A percentile compares a stretch with the other conserved stretches of the same genome.
Conservation (phyloP, 2,888 invertebrate species). For the Parnassius glacialis region DNA sequence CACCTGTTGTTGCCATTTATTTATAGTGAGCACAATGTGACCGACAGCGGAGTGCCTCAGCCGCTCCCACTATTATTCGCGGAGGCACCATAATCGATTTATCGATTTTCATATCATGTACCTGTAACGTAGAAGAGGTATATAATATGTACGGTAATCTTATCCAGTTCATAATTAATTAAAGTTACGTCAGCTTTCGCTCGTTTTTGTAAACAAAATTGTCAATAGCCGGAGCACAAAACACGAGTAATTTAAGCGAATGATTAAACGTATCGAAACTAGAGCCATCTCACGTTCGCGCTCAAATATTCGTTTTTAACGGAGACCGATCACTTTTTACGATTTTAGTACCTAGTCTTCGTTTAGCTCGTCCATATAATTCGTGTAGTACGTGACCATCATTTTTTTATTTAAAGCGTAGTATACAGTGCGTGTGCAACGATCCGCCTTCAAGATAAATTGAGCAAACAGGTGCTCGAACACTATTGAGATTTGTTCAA, state of each 20-base stretch:
- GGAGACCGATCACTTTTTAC: constrained; percentile 66
- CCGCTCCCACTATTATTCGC: constrained; percentile 70
- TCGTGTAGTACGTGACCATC: constrained; percentile 72
- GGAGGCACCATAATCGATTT: constrained; percentile 60
- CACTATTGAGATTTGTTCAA: constrained; percentile 40
- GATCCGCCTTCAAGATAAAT: constrained; percentile 58
- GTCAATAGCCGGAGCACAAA: constrained; percentile 36
- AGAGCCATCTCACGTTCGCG: constrained; percentile 50
- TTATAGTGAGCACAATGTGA: constrained; percentile 69
- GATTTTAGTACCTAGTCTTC: constrained; percentile 58
- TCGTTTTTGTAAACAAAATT: constrained; percentile 22
- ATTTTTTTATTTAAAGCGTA: constrained; percentile 48
- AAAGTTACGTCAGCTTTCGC: constrained; percentile 46
- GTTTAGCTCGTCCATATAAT: constrained; percentile 66
- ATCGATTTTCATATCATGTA: constrained; percentile 41
- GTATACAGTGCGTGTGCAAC: constrained; percentile 42
- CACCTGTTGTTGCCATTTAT: constrained; percentile 81
- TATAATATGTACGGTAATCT: constrained; percentile 16
- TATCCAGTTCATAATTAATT: constrained; percentile 45
- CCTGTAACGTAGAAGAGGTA: constrained; percentile 27
- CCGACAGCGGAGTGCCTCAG: constrained; percentile 57
- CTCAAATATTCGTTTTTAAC: constrained; percentile 39
- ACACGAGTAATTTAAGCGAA: constrained; percentile 62
- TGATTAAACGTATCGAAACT: constrained; percentile 61
- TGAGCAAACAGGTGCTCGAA: constrained; percentile 54